phyloP scores from a whole-genome alignment of 2,797 vertebrate species.

The Gymnoscopelus microlampas region DNA sequence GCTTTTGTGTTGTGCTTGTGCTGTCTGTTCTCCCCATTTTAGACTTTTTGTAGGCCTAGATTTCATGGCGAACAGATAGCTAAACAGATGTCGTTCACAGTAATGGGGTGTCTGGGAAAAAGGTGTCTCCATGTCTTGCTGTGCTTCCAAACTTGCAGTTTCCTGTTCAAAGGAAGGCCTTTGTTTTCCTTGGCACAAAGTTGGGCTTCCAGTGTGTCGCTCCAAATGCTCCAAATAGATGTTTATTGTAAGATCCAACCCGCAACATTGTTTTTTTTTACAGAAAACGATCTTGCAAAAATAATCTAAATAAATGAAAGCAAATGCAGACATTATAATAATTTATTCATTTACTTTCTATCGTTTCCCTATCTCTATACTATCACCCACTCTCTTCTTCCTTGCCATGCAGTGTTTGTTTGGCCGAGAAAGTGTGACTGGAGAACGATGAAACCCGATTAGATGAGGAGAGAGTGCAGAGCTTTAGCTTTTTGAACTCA shows the following conservation, averaged over 20 bases:
- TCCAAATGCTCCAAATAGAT: slow-evolving; percentile 42
- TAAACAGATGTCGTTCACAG: slow-evolving; percentile 54
- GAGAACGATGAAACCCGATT: slow-evolving; percentile 42
- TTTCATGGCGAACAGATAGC: slow-evolving; percentile 36
- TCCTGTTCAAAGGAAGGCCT: slow-evolving; percentile 47
- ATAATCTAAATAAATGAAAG: slow-evolving; percentile 36
- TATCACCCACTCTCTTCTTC: neutral
- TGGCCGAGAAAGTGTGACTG: neutral
- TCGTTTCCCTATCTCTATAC: neutral
- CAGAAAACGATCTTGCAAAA: neutral
- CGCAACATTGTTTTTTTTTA: slow-evolving; percentile 20
- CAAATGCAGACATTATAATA: slow-evolving; percentile 20
- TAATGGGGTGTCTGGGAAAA: slow-evolving; percentile 39
- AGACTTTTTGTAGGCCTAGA: slow-evolving; percentile 18
- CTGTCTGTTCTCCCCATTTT: slow-evolving; percentile 18
- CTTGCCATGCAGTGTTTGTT: slow-evolving; percentile 19
- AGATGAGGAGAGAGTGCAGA: slow-evolving; percentile 3
- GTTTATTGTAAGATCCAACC: slow-evolving; percentile 44
- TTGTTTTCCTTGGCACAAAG: slow-evolving; percentile 54
- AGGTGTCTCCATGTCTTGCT: slow-evolving; percentile 49
- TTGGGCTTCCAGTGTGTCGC: slow-evolving; percentile 35
- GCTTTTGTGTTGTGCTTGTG: slow-evolving; percentile 3
- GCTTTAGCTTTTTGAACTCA: slow-evolving; percentile 25
- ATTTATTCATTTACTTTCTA: neutral
- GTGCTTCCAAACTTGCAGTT: slow-evolving; percentile 41